Evolutionary conservation across 2,113 vertebrate species (phyloP).

Genomic region (Trematocara macrostoma): DNA sequence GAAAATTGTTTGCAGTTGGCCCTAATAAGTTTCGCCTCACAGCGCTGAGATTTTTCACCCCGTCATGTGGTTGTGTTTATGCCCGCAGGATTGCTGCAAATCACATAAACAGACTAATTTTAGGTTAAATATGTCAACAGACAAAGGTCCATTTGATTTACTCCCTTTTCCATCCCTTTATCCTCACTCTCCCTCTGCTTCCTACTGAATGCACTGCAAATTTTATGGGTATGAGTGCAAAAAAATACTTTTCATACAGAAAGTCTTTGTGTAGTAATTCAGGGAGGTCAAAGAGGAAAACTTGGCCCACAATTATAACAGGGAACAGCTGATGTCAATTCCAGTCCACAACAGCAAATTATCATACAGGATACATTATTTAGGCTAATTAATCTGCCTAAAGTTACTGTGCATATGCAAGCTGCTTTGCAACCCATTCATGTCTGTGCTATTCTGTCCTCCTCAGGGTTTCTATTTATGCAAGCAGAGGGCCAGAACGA

Average conservation of each 20-base stretch:
- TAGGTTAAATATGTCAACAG: slow-evolving; percentile 15
- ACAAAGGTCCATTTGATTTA: slow-evolving; percentile 50
- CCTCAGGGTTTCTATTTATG: not conserved
- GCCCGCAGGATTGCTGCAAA: slow-evolving; percentile 43
- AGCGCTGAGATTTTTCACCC: not conserved
- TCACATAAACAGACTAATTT: slow-evolving; percentile 55
- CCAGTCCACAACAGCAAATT: not conserved
- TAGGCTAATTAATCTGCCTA: not conserved
- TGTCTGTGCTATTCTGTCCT: not conserved
- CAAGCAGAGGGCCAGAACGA: not conserved
- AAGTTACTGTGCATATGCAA: not conserved
- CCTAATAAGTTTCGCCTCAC: not conserved
- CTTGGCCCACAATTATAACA: not conserved
- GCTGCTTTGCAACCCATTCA: not conserved
- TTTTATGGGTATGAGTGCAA: not conserved
- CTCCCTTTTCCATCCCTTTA: not conserved
- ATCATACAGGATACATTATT: not conserved
- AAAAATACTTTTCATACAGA: not conserved
- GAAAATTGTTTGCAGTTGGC: not conserved
- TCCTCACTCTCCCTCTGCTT: not conserved
- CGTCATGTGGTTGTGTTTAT: slow-evolving; percentile 44
- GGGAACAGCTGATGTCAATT: not conserved
- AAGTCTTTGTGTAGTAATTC: not conserved
- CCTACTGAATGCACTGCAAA: not conserved
- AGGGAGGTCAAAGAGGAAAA: not conserved